These are phyloP conservation scores for Acropora tenuis DNA, from an alignment of 64 coral and sea anemone genomes.

Conservation along the genomic window DNA sequence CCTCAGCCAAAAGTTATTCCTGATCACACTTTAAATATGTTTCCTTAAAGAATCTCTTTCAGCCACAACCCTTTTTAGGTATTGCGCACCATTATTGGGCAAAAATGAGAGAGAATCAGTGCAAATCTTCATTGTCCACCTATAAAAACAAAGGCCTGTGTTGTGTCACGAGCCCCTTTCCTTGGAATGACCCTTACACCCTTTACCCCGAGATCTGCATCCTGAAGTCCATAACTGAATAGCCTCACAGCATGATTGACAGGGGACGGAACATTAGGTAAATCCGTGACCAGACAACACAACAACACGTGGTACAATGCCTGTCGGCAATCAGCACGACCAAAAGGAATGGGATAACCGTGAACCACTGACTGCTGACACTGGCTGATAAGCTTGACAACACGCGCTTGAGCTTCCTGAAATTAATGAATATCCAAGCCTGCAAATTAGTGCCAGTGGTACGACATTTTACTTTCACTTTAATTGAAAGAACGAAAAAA, in stretches of 20 bases:
- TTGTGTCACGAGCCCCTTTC: too few relatives aligned
- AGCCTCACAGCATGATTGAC: conserved; percentile 33
- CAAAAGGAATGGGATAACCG: conserved; percentile 12
- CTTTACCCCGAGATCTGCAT: conserved; percentile 17
- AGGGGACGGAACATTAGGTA: conserved; percentile 18
- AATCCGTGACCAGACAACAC: conserved; percentile 19
- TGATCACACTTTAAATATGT: too few relatives aligned
- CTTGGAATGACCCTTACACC: neutral
- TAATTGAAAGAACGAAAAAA: too few relatives aligned
- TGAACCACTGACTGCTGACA: conserved; percentile 29
- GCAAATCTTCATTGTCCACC: too few relatives aligned
- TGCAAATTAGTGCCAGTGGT: too few relatives aligned
- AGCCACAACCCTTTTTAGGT: too few relatives aligned
- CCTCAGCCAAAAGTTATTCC: too few relatives aligned
- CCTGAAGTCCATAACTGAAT: conserved; percentile 22
- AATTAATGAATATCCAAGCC: neutral
- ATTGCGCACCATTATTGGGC: too few relatives aligned
- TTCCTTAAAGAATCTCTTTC: too few relatives aligned
- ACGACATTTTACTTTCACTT: too few relatives aligned
- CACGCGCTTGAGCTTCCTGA: conserved; percentile 25
- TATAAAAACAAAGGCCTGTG: too few relatives aligned
- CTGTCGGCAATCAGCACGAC: conserved; percentile 12
- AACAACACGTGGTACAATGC: conserved; percentile 26
- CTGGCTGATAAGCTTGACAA: conserved; percentile 10
- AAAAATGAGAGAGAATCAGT: too few relatives aligned